These are phyloP conservation scores for Maniola jurtina DNA, from an alignment of 1,140 invertebrate genomes.

Conservation along the genomic window DNA sequence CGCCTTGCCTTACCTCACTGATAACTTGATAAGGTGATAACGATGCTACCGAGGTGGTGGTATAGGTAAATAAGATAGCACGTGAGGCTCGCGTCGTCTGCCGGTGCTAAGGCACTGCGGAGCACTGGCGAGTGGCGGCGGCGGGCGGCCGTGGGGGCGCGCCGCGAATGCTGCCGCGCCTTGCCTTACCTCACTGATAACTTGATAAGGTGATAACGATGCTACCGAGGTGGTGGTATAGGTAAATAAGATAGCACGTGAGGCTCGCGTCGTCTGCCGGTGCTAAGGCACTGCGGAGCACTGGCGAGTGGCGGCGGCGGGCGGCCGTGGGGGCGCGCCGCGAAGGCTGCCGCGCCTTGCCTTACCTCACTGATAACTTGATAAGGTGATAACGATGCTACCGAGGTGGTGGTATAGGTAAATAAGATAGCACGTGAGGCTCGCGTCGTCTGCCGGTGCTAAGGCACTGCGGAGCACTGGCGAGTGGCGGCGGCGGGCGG, in stretches of 20 bases:
- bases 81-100: neutral
- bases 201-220: conserved; percentile 53
- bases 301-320: conserved; percentile 1
- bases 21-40: conserved; percentile 51
- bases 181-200: conserved; percentile 35
- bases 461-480: conserved; percentile 41
- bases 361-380: conserved; percentile 41
- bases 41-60: neutral
- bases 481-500: neutral
- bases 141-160: conserved; percentile 15
- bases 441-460: conserved; percentile 14
- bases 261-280: conserved; percentile 14
- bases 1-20: conserved; percentile 38
- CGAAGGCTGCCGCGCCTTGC: conserved; percentile 30
- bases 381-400: conserved; percentile 46
- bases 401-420: too few species aligned
- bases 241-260: too few species aligned
- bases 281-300: conserved; percentile 40
- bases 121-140: conserved; percentile 12
- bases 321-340: conserved; percentile 17
- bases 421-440: too few species aligned
- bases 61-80: too few species aligned
- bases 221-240: too few species aligned
- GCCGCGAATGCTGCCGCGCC: conserved; percentile 29
- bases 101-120: conserved; percentile 42